Evolutionary conservation across 1,140 invertebrate genomes (phyloP), one percentile per base, ranked within the genome.

Genomic region (Drosophila kurseongensis): DNA sequence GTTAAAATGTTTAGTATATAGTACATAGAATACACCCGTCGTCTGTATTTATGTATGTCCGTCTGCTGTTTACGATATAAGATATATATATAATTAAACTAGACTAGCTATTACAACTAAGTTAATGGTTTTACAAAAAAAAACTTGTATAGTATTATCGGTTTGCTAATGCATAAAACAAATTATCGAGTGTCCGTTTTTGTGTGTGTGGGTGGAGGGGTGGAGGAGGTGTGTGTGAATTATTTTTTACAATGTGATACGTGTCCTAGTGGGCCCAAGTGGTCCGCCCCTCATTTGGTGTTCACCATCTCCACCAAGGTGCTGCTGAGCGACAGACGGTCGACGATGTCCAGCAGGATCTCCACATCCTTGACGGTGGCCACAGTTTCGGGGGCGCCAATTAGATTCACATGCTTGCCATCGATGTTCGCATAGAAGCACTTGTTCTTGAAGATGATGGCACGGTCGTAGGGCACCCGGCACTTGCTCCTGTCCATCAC

Each of bases 361-460:
- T 92, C 91, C 12, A 92, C 86, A 57, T 92, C 92, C 42, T 81
- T 81, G 1, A 81, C 29, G 2, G 52, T 52, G 18, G 13, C 59
- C 1, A 92, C 73, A 44, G 68, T 45, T 10, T 78, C 78, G 5
- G 92, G 92, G 38, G 92, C 84, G 0, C 91, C 91, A 52, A 92
- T 29, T 14, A 92, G 61, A 63, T 90, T 83, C 2, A 92, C 89
- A 57, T 92, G 91, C 48, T 92, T 92, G 32, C 92, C 92, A 60
- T 92, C 90, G 23, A 92, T 92, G 55, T 92, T 92, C 5, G 88
- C 77, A 16, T 80, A 91, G 61, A 85, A 92, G 50, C 80, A 92
- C 52, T 90, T 91, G 57, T 92, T 92, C 68, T 92, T 92, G 12
- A 92, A 91, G 38, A 92, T 92, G 27, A 92, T 86, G 29, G 91